Percentiles rank a stretch among this genome's conserved stretches.
phyloP scores from a whole-genome alignment of 2,797 vertebrate genomes.

The Lagorchestes hirsutus region DNA sequence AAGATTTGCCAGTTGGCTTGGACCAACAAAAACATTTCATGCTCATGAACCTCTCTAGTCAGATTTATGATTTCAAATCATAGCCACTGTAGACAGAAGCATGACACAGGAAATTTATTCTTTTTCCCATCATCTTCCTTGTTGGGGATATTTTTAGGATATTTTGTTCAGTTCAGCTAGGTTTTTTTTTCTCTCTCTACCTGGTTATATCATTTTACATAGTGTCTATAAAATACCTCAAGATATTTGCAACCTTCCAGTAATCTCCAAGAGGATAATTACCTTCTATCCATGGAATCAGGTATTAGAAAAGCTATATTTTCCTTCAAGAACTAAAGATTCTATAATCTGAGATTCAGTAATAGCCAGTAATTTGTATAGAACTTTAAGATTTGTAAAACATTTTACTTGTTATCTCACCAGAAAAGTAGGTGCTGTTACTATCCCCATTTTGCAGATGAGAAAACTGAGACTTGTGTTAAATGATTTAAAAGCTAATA shows the following conservation, averaged over 20 bases:
- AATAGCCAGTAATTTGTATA: neutral
- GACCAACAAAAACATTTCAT: constrained; percentile 8
- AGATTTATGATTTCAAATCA: constrained; percentile 43
- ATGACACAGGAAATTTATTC: neutral
- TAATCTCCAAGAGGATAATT: neutral
- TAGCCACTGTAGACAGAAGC: constrained; percentile 38
- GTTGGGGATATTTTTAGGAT: neutral
- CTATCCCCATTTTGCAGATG: neutral
- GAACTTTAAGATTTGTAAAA: neutral
- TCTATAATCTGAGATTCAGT: neutral
- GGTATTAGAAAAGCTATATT: neutral
- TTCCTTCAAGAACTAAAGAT: constrained; percentile 12
- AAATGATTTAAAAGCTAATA: neutral
- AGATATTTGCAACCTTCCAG: constrained; percentile 1
- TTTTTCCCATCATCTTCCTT: constrained; percentile 18
- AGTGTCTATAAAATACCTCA: constrained; percentile 1
- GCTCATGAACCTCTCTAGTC: neutral
- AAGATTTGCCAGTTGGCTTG: constrained; percentile 14
- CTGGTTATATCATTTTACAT: neutral
- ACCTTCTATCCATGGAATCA: neutral
- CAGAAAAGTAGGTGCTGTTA: neutral
- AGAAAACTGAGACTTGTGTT: neutral
- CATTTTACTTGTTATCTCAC: neutral
- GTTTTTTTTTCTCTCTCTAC: neutral
- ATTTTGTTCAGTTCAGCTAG: constrained; percentile 26